Evolutionary conservation across 2,113 vertebrate species (phyloP).

Genomic region (Psilopsiagon aymara): DNA sequence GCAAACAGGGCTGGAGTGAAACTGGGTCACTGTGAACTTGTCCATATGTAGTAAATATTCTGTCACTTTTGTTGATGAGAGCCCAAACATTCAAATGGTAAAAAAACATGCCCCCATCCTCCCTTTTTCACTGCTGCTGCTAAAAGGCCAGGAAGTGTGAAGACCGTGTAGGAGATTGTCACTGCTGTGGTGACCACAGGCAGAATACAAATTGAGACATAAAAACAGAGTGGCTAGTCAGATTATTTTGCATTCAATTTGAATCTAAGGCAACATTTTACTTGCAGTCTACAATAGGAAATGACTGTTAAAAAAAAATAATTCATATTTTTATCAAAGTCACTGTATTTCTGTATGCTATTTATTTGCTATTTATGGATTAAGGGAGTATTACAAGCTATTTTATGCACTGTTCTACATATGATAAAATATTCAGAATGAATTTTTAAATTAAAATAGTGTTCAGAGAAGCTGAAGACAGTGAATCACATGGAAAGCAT

Average conservation of each 20-base stretch:
- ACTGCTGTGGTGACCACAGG: neutral
- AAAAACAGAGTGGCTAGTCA: neutral
- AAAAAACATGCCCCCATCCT: neutral
- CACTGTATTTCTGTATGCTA: neutral
- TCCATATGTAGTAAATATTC: neutral
- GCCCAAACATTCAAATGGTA: neutral
- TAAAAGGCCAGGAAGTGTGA: neutral
- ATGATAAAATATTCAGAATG: neutral
- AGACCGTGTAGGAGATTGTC: neutral
- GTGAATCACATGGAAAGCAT: neutral
- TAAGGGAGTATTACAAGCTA: neutral
- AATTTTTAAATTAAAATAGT: neutral
- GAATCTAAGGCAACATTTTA: neutral
- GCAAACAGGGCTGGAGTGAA: neutral
- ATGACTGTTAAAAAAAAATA: neutral
- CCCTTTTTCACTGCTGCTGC: neutral
- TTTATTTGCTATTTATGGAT: neutral
- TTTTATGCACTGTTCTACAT: neutral
- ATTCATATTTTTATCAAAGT: neutral
- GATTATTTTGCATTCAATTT: neutral
- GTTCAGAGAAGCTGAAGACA: neutral
- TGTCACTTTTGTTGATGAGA: slow-evolving; percentile 37
- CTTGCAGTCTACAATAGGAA: neutral
- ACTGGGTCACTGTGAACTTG: neutral
- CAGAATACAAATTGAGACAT: neutral